Percentiles rank a stretch among this genome's conserved stretches.
phyloP scores from a whole-genome alignment of 2,797 vertebrate genomes.

The Rhinophrynus dorsalis region DNA sequence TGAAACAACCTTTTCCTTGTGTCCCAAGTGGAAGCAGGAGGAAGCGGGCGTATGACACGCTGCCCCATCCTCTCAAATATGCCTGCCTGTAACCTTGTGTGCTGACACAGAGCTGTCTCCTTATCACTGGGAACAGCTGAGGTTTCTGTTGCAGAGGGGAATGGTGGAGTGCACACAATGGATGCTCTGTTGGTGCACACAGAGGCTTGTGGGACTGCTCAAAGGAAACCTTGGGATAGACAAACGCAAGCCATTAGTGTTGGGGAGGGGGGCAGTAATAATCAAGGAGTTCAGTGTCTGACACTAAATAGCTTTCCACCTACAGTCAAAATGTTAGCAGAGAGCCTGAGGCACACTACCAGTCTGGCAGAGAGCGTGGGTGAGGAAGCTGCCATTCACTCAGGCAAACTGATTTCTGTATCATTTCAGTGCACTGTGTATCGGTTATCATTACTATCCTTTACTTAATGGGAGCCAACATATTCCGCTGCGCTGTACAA shows the following conservation, averaged over 20 bases:
- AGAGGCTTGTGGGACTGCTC: conserved; percentile 44
- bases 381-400: not conserved
- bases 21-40: not conserved
- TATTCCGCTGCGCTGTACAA: too few relatives aligned
- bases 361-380: conserved; percentile 32
- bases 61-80: conserved; percentile 46
- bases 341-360: conserved; percentile 48
- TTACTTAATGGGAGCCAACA: too few relatives aligned
- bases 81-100: conserved; percentile 37
- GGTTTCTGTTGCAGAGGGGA: conserved; percentile 29
- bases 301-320: conserved; percentile 42
- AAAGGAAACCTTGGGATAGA: conserved; percentile 50
- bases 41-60: conserved; percentile 42
- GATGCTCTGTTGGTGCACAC: conserved; percentile 57
- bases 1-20: conserved; percentile 3
- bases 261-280: conserved; percentile 8
- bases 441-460: too few relatives aligned
- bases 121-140: conserved; percentile 54
- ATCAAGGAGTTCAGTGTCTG: conserved; percentile 46
- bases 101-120: conserved; percentile 52
- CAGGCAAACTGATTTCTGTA: not conserved
- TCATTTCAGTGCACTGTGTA: too few relatives aligned
- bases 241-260: not conserved
- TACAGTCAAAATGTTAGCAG: conserved; percentile 55
- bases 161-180: conserved; percentile 59